Base-by-base conservation (phyloP, 1,140 invertebrate genomes). In the Drosophila ogumai region DNA sequence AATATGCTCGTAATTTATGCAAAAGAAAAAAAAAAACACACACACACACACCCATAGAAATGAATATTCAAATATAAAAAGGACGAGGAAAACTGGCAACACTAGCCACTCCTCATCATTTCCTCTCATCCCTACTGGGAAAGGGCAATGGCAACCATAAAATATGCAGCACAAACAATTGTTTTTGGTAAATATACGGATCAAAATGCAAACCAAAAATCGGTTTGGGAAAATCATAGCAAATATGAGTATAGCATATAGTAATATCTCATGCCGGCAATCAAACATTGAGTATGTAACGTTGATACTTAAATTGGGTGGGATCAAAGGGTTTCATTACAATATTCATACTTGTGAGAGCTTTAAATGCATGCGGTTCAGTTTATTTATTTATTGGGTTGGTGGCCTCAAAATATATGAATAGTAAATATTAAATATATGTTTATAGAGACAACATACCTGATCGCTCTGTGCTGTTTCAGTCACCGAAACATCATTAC, bases 381-480 rank as follows among this genome's bases (percentile, higher is more conserved):
- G 13, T 25, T 12, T 13, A 4, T 32, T 52, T 52, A 1, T 31
- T 6, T n/a, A 2, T 66, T 44, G n/a, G 17, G 50, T 40, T 15
- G 12, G 52, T 46, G 15, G n/a, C 17, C 36, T 47, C 2, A 41
- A 8, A 8, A 38, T 2, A 19, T 43, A 44, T 6, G 17, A 1
- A n/a, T 31, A 10, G 10, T 6, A 31, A 19, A 36, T 36, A n/a
- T 28, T 44, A 2, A 10, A 6, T 8, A 19, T 15, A n/a, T 0
- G 4, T 9, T 36, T 59, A 25, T 25, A 19, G 4, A 13, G 32
- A 54, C 71, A 81, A 81, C 86, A 76, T 90, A 90, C 85, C 85
- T 90, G 86, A 90, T 90, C 85, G 75, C 86, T 90, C 61, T 90
- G 85, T 41, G 85, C 86, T 74, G 85, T 90, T 58, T 90, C 85